Conservation (phyloP, 2,888 invertebrate genomes). For the Empis livida region DNA sequence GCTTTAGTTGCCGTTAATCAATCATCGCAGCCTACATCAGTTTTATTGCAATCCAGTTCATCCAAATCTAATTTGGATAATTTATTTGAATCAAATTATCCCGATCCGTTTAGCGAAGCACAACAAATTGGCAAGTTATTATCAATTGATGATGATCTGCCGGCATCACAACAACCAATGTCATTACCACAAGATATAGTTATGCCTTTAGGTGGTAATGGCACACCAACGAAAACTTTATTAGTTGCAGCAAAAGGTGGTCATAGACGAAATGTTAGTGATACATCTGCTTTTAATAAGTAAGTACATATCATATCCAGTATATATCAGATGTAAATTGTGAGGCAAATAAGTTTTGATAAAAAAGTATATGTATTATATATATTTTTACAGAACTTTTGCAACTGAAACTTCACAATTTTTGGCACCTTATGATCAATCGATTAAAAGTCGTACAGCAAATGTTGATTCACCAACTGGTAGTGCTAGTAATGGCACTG, state of each 20-base stretch:
- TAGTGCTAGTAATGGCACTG: slow-evolving; percentile 10
- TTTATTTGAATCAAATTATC: slow-evolving; percentile 53
- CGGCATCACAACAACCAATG: slow-evolving; percentile 13
- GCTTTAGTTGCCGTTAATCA: neutral
- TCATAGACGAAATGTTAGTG: slow-evolving; percentile 71
- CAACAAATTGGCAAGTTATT: slow-evolving; percentile 8
- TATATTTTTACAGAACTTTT: slow-evolving; percentile 44
- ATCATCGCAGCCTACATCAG: slow-evolving; percentile 4
- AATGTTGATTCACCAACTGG: slow-evolving; percentile 15
- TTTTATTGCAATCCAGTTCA: slow-evolving; percentile 2
- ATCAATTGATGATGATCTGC: slow-evolving; percentile 14
- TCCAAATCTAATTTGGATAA: slow-evolving; percentile 38
- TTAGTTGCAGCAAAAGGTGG: slow-evolving; percentile 35
- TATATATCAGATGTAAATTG: too few relatives aligned
- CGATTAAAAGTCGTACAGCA: slow-evolving; percentile 41
- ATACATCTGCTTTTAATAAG: slow-evolving; percentile 73
- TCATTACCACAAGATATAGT: slow-evolving; percentile 14
- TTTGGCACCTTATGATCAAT: slow-evolving; percentile 57
- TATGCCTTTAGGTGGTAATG: slow-evolving; percentile 13
- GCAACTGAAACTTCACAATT: slow-evolving; percentile 63
- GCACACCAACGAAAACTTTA: slow-evolving; percentile 28
- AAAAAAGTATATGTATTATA: slow-evolving; percentile 9
- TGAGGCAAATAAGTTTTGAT: too few relatives aligned
- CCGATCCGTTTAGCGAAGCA: slow-evolving; percentile 54
- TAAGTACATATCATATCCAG: too few relatives aligned